Base-by-base conservation (phyloP, 2,797 vertebrate genomes). In the Lagocephalus sceleratus region DNA sequence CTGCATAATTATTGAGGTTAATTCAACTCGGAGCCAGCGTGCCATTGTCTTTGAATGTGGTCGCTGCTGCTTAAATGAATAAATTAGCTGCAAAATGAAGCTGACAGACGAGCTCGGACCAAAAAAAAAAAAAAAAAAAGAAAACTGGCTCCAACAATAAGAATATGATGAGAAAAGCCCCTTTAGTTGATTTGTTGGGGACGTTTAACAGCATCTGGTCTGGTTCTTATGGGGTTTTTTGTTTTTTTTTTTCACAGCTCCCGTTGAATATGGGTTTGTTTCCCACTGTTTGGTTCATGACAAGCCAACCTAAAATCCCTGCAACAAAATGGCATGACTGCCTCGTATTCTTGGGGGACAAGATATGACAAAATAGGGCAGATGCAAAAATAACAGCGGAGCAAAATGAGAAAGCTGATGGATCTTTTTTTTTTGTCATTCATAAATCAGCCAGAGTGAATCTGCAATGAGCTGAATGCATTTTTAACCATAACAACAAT, bases 1-100 rank as follows among this genome's bases (percentile, higher is more conserved):
- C 79, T 86, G 80, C 85, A 88, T 88, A 86, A 84, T 87, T 85
- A 85, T 87, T 74, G 78, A 76, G 81, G 81, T 82, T 89, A 84
- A 86, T 79, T 79, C 79, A 82, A 75, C 82, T 59, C 57, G 20
- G 63, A 74, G 78, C 67, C 63, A 66, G 68, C 56, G 72, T 20
- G 46, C 75, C 63, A 85, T 89, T 87, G 87, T 89, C 79, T 86
- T 83, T 87, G 75, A 85, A 78, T 79, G 81, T 72, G 68, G 75
- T 83, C 73, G 82, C 80, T 57, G 46, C 70, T 47, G 73, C 81
- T 78, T 73, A 82, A 81, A 81, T 85, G 67, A 88, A 85, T 87
- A 82, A 76, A 85, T 88, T 87, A 82, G 68, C 53, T 46, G 81
- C 73, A 79, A 76, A 81, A 75, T 42, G 51, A 68, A 71, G 72